Evolutionary conservation across 2,888 invertebrate species (phyloP), one percentile per base, ranked within the genome.

Genomic region (Phyllotreta cruciferae): DNA sequence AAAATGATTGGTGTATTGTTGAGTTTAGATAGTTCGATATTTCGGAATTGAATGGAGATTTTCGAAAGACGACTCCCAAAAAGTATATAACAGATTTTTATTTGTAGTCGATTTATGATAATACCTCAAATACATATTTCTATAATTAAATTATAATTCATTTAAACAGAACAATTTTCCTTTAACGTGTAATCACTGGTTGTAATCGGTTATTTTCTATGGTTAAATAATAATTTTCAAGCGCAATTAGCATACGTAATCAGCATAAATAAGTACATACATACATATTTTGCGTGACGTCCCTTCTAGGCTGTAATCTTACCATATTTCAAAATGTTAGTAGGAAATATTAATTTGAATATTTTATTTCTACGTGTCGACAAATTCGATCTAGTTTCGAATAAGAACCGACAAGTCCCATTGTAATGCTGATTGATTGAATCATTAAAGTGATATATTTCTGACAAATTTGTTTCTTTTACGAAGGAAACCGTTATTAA

Each of bases 251-350:
- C 24, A 24, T 24, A 24, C 24, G 24, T 24, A 24, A 24, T 24
- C 24, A 24, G 24, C 24, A 24, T 24, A 24, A 24, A 24, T 24
- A 24, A 24, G 24, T 24, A 24, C 24, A 24, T 24, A 24, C 24
- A 24, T 24, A 24, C 24, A 42, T 8, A 42, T 42, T 54, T 42
- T 7, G 54, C 42, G 54, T 54, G 54, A 41, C 54, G 35, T 24
- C 24, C 2, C 38, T 41, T 42, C 5, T 41, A 41, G 42, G 41
- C 14, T 42, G 42, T 42, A 39, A 41, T 34, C 9, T 10, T 35
- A 54, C 39, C 41, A 54, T 39, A 41, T 42, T 34, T 39, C 42
- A 13, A 54, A 39, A 54, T 54, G 54, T 54, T 54, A 54, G 42
- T 54, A 54, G 54, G 35, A 54, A 54, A 41, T 41, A 35, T 41